phyloP scores from a whole-genome alignment of 2,888 invertebrate genomes.

The Nemurella pictetii region DNA sequence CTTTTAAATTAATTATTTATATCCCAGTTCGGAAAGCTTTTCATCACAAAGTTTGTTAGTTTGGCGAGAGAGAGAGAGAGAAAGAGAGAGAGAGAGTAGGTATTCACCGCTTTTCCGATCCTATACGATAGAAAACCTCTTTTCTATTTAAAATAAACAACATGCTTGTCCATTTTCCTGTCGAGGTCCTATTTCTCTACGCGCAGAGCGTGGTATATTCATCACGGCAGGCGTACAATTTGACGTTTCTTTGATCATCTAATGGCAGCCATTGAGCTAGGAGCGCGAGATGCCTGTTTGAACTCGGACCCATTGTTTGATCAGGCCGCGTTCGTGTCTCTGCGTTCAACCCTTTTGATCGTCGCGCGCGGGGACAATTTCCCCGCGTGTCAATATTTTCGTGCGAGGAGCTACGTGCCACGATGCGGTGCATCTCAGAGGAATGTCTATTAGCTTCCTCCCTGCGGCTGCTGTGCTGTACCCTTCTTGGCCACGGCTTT shows the following conservation, averaged over 20 bases:
- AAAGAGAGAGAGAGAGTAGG: too few species aligned
- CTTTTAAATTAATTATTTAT: neutral
- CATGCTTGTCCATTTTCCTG: neutral
- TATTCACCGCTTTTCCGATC: neutral
- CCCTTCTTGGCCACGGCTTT: too few species aligned
- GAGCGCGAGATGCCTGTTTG: neutral
- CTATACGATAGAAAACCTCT: neutral
- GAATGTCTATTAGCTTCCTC: too few species aligned
- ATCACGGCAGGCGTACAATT: neutral
- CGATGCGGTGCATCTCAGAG: too few species aligned
- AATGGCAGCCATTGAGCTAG: neutral
- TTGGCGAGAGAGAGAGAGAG: neutral
- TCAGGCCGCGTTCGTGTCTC: too few species aligned
- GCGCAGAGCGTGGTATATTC: neutral
- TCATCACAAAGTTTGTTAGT: neutral
- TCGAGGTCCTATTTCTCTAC: neutral
- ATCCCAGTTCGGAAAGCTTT: neutral
- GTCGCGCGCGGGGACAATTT: neutral
- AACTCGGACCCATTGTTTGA: neutral
- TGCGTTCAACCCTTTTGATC: neutral
- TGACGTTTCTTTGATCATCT: neutral
- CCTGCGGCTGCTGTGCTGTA: too few species aligned
- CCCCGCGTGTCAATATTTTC: neutral
- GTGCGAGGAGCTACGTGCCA: neutral
- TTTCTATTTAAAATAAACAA: neutral